Base-by-base conservation (phyloP, 2,797 vertebrate genomes). In the Iguana delicatissima region DNA sequence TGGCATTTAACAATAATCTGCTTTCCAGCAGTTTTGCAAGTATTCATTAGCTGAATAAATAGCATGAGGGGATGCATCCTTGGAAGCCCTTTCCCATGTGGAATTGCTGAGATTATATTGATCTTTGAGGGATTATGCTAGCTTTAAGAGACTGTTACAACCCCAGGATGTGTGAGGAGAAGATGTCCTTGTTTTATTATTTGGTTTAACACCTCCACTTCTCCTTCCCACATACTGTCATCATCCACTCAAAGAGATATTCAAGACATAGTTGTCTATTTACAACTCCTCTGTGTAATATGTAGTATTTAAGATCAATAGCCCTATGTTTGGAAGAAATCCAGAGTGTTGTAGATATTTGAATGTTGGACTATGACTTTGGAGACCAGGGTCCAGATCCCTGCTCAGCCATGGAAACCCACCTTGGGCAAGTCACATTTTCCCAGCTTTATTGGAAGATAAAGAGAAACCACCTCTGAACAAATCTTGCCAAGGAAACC, bases 1-100 rank as follows among this genome's bases (percentile, higher is more conserved):
- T 79, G 73, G 73, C 85, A 84, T 88, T 91, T 88, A 87, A 62
- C 32, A 55, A 69, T 50, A 90, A 77, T 67, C 73, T 72, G 35
- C 80, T 84, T 16, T 79, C 35, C 26, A 57, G 59, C 24, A 79
- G 59, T 67, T 77, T 67, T 91, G 18, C 46, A 46, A 55, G 52
- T 46, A 80, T 88, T 80, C n/a, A 67, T 89, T 84, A 67, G 74
- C 42, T 84, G 20, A 69, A 81, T 76, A 84, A 80, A 84, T 88
- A 84, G 55, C 80, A 80, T 64, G 29, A 10, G n/a, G 46, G 24
- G 12, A 76, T 77, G 80, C 55, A 83, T 35, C 24, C 57, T 76
- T 50, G 59, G 46, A 22, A n/a, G 79, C 85, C 29, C 29, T 79
- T 80, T 84, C n/a, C 80, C 42, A 32, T 84, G 59, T 83, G 26